Evolutionary conservation across 2,113 vertebrate species (phyloP), one percentile per base, ranked within the genome.

Genomic region (Acanthochromis polyacanthus): DNA sequence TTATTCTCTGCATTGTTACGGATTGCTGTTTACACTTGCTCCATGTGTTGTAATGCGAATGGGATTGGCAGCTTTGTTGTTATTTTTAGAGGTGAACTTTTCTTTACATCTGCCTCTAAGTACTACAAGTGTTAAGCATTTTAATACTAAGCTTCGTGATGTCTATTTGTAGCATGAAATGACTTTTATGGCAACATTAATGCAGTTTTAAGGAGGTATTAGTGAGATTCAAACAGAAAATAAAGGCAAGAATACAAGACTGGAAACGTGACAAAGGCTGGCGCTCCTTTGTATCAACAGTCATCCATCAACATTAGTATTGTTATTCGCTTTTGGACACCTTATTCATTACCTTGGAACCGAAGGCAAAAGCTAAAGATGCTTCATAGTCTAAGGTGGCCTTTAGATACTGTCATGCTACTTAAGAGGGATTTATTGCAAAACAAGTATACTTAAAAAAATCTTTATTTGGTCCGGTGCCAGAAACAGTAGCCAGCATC

Each of bases 231-330:
- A 58, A 56, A 36, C 12, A 45, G 61, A 75, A 1, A 28, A 65
- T 73, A 80, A 73, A 68, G 63, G 52, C 25, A 22, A 80, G 67
- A 81, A 65, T 16, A 56, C 51, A 61, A 75, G 38, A 53, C 55
- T 83, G 56, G 56, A 80, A 83, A 87, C 0, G 82, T 85, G 88
- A 91, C 79, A 83, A 86, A 82, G 71, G 65, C 64, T 10, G 64
- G 20, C n/a, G 45, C 71, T 80, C 65, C 71, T 82, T 69, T 69
- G 53, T 79, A 87, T 84, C 74, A 87, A 87, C 84, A 88, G 28
- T 87, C 90, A 91, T 92, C 85, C 62, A 88, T 92, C 90, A 89
- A 78, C 83, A 89, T 91, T 90, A 89, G 84, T 78, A 75, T 76
- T 79, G 87, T 86, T 85, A 87, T 88, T 90, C 40, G 22, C 60